Evolutionary conservation across 2,888 invertebrate genomes (phyloP), one percentile per base, ranked within the genome.

Genomic region (Lomographa bimaculata): DNA sequence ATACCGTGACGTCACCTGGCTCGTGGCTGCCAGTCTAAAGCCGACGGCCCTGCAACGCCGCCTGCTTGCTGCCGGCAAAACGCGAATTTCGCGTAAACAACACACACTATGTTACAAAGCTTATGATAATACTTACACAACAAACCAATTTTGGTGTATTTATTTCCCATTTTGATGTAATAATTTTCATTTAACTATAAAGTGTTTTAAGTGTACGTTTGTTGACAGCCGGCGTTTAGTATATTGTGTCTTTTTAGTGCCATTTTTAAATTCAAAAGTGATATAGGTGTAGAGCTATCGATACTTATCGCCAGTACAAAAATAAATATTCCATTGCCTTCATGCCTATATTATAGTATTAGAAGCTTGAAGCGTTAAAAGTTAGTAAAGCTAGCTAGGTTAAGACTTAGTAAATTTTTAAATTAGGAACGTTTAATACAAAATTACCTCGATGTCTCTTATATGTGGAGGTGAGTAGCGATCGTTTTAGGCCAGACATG

Each of bases 241-340:
- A 71, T 23, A 43, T 43, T 81, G 87, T 87, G 87, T 89, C 85
- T 87, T 87, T 84, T 83, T 82, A 82, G 87, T 87, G 87, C 86
- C 84, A 86, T 86, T 83, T 73, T 71, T 46, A 57, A 57, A 67
- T 72, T 72, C 55, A 74, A 77, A 77, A 70, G 70, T 76, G 71
- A 78, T 76, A 63, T 77, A 70, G 60, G 57, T 54, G 64, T 77
- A 76, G 74, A 68, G 74, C 76, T 70, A 72, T 73, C 61, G 66
- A 69, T 75, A 78, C 66, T 78, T 67, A 71, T 78, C 68, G 84
- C 83, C 68, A 89, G 89, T 89, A 89, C 89, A 89, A 89, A 86
- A 68, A 34, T 78, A 70, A 76, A 79, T 71, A 71, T 74, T 79
- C 76, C 60, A 75, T 79, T 77, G 86, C 87, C 85, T 87, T 85